Conservation (phyloP, 2,888 invertebrate genomes). For the Eucera pruinosa region DNA sequence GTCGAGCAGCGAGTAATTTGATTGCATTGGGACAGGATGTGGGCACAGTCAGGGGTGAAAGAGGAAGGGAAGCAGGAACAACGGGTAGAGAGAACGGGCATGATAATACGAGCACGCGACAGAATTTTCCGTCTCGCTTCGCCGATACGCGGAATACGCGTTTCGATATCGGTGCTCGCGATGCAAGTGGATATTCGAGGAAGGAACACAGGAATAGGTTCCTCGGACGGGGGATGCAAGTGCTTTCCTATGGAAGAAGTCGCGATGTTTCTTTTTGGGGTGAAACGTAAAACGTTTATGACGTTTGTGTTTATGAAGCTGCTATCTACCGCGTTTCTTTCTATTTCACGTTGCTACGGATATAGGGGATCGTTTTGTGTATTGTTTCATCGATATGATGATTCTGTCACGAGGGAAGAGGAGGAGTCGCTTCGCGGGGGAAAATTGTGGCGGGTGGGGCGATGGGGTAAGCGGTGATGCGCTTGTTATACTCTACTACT, state of each 20-base stretch:
- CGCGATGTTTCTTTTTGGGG: background rate
- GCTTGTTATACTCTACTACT: no score
- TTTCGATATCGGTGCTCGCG: background rate
- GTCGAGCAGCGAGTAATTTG: slow-evolving; percentile 81
- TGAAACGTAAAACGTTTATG: slow-evolving; percentile 6
- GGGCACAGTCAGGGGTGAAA: slow-evolving; percentile 50
- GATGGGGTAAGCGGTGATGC: no score
- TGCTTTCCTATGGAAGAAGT: no score
- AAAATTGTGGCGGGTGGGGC: background rate
- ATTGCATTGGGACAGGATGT: slow-evolving; percentile 73
- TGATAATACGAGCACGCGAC: slow-evolving; percentile 58
- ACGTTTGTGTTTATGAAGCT: background rate
- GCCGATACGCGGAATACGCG: background rate
- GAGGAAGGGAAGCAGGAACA: slow-evolving; percentile 35
- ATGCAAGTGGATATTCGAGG: background rate
- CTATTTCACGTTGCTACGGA: background rate
- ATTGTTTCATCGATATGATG: background rate
- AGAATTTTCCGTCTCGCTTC: slow-evolving; percentile 56
- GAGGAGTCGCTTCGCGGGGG: background rate
- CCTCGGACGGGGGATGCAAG: no score
- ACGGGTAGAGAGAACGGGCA: slow-evolving; percentile 20
- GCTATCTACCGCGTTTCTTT: background rate
- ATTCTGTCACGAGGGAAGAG: background rate
- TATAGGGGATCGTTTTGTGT: background rate
- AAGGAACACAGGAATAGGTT: no score